A percentile compares a stretch with the other conserved stretches of the same genome.
phyloP scores from a whole-genome alignment of 2,888 invertebrate genomes.

The Tachina lurida region DNA sequence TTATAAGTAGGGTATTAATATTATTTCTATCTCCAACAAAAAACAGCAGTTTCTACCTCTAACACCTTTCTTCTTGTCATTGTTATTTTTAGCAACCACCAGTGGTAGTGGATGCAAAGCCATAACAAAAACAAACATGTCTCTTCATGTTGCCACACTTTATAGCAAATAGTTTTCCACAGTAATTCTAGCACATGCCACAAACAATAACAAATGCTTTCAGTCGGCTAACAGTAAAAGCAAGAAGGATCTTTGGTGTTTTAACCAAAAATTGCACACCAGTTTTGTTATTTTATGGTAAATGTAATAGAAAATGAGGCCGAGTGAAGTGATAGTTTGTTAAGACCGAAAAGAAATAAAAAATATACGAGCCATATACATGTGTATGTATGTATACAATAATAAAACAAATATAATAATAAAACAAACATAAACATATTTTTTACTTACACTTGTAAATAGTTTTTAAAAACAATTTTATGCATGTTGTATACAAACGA shows the following conservation, averaged over 20 bases:
- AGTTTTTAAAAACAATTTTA: slow-evolving; percentile 57
- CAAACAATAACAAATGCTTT: slow-evolving; percentile 67
- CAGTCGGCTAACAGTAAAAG: slow-evolving; percentile 43
- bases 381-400: not conserved
- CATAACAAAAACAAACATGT: slow-evolving; percentile 38
- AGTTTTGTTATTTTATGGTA: slow-evolving; percentile 18
- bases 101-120: not conserved
- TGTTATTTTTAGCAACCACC: slow-evolving; percentile 26
- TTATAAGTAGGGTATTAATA: not conserved
- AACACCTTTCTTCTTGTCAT: slow-evolving; percentile 47
- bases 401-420: slow-evolving; percentile 1
- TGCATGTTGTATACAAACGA: not conserved
- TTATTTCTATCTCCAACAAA: not conserved
- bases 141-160: slow-evolving; percentile 49
- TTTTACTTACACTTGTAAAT: slow-evolving; percentile 71
- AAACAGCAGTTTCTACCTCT: slow-evolving; percentile 13
- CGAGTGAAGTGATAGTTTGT: slow-evolving; percentile 61
- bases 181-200: slow-evolving; percentile 65
- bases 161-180: slow-evolving; percentile 57
- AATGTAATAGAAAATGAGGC: slow-evolving; percentile 6
- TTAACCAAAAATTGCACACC: slow-evolving; percentile 11
- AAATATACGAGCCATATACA: not conserved
- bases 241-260: slow-evolving; percentile 19
- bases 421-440: slow-evolving; percentile 62
- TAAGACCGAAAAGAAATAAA: slow-evolving; percentile 48